Percentiles rank a stretch among this genome's conserved stretches.
phyloP scores from a whole-genome alignment of 2,888 invertebrate species.

The Cephus sareptanus region DNA sequence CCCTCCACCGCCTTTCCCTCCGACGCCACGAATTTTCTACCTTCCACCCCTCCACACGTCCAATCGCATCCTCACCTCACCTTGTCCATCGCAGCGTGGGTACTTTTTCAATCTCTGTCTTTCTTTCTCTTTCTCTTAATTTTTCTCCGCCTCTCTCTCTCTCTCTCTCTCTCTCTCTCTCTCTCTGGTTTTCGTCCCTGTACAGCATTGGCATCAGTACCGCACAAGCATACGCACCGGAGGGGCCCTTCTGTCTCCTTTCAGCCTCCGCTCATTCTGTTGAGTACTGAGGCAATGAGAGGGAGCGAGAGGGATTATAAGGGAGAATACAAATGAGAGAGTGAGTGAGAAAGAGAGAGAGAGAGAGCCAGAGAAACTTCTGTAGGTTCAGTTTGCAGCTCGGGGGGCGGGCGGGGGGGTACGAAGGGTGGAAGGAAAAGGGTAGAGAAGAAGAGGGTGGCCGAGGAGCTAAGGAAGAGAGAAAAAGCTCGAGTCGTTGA shows the following conservation, averaged over 20 bases:
- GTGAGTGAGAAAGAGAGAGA: conserved; percentile 32
- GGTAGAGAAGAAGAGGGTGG: conserved; percentile 6
- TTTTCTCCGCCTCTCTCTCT: conserved; percentile 9
- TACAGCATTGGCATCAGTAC: conserved; percentile 26
- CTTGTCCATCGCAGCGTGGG: neutral
- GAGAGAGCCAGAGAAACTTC: conserved; percentile 21
- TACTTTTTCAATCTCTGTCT: neutral
- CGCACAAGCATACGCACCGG: conserved; percentile 43
- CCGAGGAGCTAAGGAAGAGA: conserved; percentile 4
- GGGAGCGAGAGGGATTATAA: conserved; percentile 34
- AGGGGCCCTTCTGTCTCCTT: conserved; percentile 21
- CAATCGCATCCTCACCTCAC: conserved; percentile 27
- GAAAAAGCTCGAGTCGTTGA: conserved; percentile 17
- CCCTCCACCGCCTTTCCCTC: conserved; percentile 31
- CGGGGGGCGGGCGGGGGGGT: rapidly evolving
- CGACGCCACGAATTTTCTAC: conserved; percentile 36
- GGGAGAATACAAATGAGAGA: conserved; percentile 29
- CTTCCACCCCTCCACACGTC: conserved; percentile 38
- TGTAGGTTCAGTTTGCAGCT: neutral
- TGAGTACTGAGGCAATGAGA: conserved; percentile 25
- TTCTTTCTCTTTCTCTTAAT: conserved; percentile 20
- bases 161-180: conserved; percentile 12
- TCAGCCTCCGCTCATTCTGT: conserved; percentile 2
- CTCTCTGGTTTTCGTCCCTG: conserved; percentile 21
- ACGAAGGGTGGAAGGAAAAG: neutral